A percentile compares a stretch with the other conserved stretches of the same genome.
These are phyloP conservation scores for Cassiopea andromeda DNA, from an alignment of 30 jellyfish, hydroid and myxozoan genomes.

Conservation along the genomic window DNA sequence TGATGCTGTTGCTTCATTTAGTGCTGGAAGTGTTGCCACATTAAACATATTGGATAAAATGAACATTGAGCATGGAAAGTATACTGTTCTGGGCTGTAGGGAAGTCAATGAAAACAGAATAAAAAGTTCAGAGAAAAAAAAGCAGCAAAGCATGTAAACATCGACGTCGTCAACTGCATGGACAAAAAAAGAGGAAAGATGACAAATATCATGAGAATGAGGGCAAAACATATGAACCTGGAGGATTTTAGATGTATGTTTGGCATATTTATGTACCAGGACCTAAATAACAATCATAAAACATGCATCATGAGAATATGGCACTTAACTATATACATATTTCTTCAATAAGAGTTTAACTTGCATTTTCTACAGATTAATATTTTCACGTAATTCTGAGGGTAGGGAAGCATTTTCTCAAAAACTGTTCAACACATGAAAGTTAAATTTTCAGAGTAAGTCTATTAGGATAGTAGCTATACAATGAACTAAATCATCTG, in stretches of 20 bases:
- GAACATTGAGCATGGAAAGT: not conserved
- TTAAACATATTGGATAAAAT: not conserved
- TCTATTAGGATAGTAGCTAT: not conserved
- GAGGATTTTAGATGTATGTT: not conserved
- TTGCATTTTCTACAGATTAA: not conserved
- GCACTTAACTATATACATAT: not conserved
- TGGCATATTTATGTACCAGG: not conserved
- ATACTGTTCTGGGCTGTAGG: conserved; percentile 16
- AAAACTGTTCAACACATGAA: not conserved
- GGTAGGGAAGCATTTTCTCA: not conserved
- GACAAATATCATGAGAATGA: not conserved
- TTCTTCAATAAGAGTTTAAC: not conserved
- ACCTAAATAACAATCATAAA: no score
- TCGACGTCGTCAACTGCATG: not conserved
- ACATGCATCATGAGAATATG: no score
- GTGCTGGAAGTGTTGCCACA: conserved; percentile 15
- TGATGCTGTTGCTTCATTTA: conserved; percentile 38
- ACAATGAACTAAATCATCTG: not conserved
- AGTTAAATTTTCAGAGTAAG: not conserved
- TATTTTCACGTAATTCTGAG: not conserved
- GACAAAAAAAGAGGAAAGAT: not conserved
- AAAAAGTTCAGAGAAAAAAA: not conserved
- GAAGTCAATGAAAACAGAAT: not conserved
- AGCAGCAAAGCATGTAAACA: not conserved
- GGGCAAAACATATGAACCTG: not conserved